Percentiles rank a stretch among this genome's conserved stretches.
Evolutionary conservation across 1,140 invertebrate species (phyloP).

Genomic region (Euwallacea similis): DNA sequence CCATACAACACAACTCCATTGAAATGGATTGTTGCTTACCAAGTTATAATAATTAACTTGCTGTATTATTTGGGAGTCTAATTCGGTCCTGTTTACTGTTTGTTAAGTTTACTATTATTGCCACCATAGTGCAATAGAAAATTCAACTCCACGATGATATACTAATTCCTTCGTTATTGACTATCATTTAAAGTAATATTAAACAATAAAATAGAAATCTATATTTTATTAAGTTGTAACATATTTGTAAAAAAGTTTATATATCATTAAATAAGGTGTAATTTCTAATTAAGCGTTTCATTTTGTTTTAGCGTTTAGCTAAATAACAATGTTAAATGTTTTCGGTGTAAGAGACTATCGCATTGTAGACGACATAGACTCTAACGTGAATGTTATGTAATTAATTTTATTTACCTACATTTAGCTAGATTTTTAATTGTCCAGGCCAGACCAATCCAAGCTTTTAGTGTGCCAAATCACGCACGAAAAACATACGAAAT

Average conservation of each 20-base stretch:
- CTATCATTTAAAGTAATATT: conserved; percentile 14
- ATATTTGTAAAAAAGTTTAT: conserved; percentile 12
- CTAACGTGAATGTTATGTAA: too few species aligned
- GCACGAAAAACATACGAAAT: too few species aligned
- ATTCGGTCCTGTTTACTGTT: neutral
- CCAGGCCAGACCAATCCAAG: too few species aligned
- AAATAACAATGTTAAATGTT: neutral
- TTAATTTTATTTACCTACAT: too few species aligned
- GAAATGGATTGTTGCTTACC: neutral
- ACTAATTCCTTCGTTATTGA: neutral
- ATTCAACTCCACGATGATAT: too few species aligned
- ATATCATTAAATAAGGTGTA: conserved; percentile 21
- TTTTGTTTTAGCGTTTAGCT: neutral
- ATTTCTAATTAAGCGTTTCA: conserved; percentile 18
- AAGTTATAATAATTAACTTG: neutral
- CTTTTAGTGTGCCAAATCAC: too few species aligned
- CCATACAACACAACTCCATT: conserved; percentile 7
- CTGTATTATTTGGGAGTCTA: neutral
- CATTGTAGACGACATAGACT: too few species aligned
- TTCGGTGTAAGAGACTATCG: too few species aligned
- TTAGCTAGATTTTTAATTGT: too few species aligned
- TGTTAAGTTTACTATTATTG: too few species aligned
- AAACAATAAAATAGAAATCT: conserved; percentile 6
- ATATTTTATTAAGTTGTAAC: conserved; percentile 23
- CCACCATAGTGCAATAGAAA: neutral